Conservation (phyloP, 1,140 invertebrate genomes). For the Ips nitidus region DNA sequence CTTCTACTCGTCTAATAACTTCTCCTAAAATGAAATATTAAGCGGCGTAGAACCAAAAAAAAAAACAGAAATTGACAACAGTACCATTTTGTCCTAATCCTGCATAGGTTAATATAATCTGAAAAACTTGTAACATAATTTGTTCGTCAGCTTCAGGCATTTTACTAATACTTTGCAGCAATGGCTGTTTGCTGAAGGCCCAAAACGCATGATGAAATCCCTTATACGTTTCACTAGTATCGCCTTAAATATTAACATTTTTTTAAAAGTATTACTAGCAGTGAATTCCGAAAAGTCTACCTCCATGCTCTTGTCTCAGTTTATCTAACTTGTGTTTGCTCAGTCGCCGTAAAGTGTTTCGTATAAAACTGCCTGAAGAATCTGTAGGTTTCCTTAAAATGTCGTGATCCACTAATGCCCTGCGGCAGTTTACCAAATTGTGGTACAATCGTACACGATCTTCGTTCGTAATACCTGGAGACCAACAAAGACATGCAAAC, state of each 20-base stretch:
- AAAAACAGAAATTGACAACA: background rate
- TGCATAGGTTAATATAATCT: constrained; percentile 75
- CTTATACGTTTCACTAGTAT: constrained; percentile 82
- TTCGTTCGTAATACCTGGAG: constrained; percentile 72
- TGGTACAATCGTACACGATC: constrained; percentile 80
- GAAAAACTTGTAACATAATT: constrained; percentile 77
- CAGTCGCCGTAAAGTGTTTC: constrained; percentile 82
- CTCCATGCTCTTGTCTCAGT: constrained; percentile 75
- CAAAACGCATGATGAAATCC: constrained; percentile 85
- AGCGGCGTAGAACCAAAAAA: constrained; percentile 3
- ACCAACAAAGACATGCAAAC: constrained; percentile 18
- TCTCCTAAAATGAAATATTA: constrained; percentile 41
- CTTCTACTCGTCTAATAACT: constrained; percentile 64
- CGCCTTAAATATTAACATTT: constrained; percentile 18
- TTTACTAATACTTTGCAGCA: constrained; percentile 80
- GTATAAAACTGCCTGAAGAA: constrained; percentile 74
- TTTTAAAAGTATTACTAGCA: background rate
- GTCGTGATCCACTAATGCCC: constrained; percentile 81
- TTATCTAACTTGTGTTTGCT: constrained; percentile 88
- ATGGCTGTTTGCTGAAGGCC: constrained; percentile 80
- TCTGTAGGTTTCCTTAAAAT: constrained; percentile 81
- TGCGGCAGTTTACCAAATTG: constrained; percentile 75
- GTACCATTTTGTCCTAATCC: constrained; percentile 75
- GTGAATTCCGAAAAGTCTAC: constrained; percentile 44
- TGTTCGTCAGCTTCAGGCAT: constrained; percentile 87